Conservation (phyloP, 2,888 invertebrate genomes). For the Eulithis testata region DNA sequence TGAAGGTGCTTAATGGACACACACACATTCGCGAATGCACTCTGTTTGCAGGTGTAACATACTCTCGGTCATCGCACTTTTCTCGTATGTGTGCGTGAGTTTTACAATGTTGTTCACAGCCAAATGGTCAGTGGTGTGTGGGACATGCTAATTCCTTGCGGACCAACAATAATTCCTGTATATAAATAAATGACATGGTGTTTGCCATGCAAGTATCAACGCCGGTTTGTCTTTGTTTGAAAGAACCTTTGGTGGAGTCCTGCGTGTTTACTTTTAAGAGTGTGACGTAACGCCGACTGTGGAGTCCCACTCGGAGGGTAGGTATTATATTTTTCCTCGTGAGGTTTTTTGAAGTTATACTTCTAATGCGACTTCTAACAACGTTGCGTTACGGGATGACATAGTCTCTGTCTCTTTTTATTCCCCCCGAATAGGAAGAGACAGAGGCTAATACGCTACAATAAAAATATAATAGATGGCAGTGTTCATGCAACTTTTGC, state of each 20-base stretch:
- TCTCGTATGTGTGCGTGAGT: conserved; percentile 33
- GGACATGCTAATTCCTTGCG: conserved; percentile 76
- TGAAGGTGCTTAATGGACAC: conserved; percentile 63
- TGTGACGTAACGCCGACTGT: too few species aligned
- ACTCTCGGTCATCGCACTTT: conserved; percentile 73
- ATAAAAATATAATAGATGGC: too few species aligned
- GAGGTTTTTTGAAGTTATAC: too few species aligned
- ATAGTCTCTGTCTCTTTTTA: too few species aligned
- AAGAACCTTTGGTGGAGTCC: conserved; percentile 29
- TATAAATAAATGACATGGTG: conserved; percentile 49
- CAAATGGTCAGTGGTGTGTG: conserved; percentile 40
- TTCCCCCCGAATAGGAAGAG: too few species aligned
- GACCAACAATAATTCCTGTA: conserved; percentile 58
- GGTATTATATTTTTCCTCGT: too few species aligned
- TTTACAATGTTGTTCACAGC: conserved; percentile 37
- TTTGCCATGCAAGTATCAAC: conserved; percentile 52
- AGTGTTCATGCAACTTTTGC: too few species aligned
- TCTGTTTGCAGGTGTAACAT: conserved; percentile 79
- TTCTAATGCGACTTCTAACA: too few species aligned
- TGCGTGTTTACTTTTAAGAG: conserved; percentile 1
- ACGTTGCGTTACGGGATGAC: too few species aligned
- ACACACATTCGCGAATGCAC: conserved; percentile 63
- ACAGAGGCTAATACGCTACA: too few species aligned
- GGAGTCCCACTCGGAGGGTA: too few species aligned
- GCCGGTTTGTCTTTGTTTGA: conserved; percentile 35